Base-by-base conservation (phyloP, 2,113 vertebrate species). In the Pimephales promelas region DNA sequence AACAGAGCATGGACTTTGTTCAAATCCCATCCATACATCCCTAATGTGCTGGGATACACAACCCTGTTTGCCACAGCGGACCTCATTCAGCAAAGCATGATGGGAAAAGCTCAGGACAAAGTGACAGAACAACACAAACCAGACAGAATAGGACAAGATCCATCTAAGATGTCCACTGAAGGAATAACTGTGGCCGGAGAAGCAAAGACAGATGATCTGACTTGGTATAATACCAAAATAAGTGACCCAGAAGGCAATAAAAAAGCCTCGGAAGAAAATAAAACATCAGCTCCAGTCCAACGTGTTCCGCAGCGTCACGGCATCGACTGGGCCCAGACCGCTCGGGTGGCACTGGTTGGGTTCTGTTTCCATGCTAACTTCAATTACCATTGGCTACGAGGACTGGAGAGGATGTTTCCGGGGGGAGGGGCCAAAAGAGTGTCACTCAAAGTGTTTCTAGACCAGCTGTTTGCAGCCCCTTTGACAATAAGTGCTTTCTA, bases 301-400 rank as follows among this genome's bases (percentile, higher is more conserved):
- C 64, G 13, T 24, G 20, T 24, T 28, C 24, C 73, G 16, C 18
- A 74, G 62, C 45, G 6, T 26, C 52, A 34, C 26, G 79, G 56
- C 28, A 84, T 94, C 14, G n/a, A 95, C 66, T 93, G 85, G 93
- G 16, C 85, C 57, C 94, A 95, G 88, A 95, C 92, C 0, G 93
- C 92, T 10, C 92, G 90, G 0, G 93, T 95, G 72, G 94, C 93
- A 0, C 87, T 95, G 18, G 91, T 96, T 1, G 94, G 94, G 13
- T 93, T 96, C 57, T 94, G 92, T 85, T 95, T 95, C 88, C 95
- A 95, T 81, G 87, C 95, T 87, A 96, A 90, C 91, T 95, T 96
- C 88, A 96, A 96, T 87, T 95, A 95, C 85, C 88, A 92, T 64
- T 95, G 95, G 94, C 90, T 95, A n/a, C 85, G 87, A 52, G 87